Evolutionary conservation across 2,888 invertebrate species (phyloP), one percentile per base, ranked within the genome.

Genomic region (Teleogryllus oceanicus): DNA sequence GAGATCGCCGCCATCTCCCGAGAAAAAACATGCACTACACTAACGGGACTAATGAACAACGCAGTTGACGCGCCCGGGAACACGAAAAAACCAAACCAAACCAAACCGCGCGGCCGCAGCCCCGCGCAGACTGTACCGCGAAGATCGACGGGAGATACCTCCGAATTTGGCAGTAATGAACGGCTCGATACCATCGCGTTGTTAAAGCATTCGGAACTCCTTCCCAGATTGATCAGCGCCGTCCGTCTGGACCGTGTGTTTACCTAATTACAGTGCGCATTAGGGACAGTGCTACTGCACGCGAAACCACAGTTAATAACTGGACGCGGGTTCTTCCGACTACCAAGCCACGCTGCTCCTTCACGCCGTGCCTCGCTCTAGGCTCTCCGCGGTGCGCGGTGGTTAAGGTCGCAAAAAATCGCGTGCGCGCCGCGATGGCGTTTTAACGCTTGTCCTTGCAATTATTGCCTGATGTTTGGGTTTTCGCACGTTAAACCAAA

Each of bases 231-330:
- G 62, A 62, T 62, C 13, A 62, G 62, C 62, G n/a, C 62, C n/a
- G 16, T n/a, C 13, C 62, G 62, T 62, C 16, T 62, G 62, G 62
- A 62, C 62, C 62, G 62, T 62, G 62, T 62, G 62, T 62, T 62
- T 62, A 62, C n/a, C 62, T 62, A 62, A 62, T 62, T 62, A 62
- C n/a, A 62, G n/a, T n/a, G 62, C 62, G n/a, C 62, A n/a, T 62
- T 18, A 62, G 16, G 16, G 16, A 62, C 16, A 62, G 62, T 18
- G 62, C 62, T 62, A 62, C 62, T 62, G 62, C 62, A 62, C n/a
- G 62, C 62, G 62, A 62, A 62, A 62, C 62, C 62, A 62, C 62
- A 62, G 62, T 62, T 62, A 62, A 62, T 62, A 62, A 62, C 62
- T 62, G 62, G 62, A 62, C n/a, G 62, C 16, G 5, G 5, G 37